Conservation (phyloP, 2,888 invertebrate species). For the Elysia crispata region DNA sequence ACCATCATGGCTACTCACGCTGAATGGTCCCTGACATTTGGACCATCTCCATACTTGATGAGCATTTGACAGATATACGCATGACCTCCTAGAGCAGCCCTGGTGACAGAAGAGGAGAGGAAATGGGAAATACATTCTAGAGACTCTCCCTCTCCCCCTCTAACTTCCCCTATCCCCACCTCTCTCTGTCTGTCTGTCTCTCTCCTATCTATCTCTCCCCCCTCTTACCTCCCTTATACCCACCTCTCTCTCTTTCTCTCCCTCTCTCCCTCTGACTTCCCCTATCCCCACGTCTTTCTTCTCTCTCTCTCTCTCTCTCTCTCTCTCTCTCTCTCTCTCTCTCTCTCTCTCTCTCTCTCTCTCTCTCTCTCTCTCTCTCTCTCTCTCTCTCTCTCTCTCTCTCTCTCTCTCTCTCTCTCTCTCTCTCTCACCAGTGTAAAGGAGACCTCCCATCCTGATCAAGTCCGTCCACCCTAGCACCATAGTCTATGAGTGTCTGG, state of each 20-base stretch:
- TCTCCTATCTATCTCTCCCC: neutral
- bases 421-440: conserved; percentile 74
- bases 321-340: neutral
- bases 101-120: conserved; percentile 48
- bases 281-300: neutral
- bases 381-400: neutral
- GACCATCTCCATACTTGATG: conserved; percentile 75
- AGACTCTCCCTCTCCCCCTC: neutral
- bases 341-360: neutral
- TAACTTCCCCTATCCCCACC: neutral
- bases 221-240: neutral
- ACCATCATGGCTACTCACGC: conserved; percentile 66
- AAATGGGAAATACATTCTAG: too few species aligned
- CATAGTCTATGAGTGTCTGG: conserved; percentile 73
- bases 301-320: neutral
- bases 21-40: conserved; percentile 74
- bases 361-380: neutral
- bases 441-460: conserved; percentile 76
- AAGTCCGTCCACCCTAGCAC: conserved; percentile 72
- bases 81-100: conserved; percentile 78
- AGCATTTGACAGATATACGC: conserved; percentile 77
- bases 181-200: too few species aligned
- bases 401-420: too few species aligned
- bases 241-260: neutral
- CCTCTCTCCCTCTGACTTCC: neutral